These are phyloP conservation scores for Ricordea florida DNA, from an alignment of 92 coral and sea anemone species.

Conservation along the genomic window DNA sequence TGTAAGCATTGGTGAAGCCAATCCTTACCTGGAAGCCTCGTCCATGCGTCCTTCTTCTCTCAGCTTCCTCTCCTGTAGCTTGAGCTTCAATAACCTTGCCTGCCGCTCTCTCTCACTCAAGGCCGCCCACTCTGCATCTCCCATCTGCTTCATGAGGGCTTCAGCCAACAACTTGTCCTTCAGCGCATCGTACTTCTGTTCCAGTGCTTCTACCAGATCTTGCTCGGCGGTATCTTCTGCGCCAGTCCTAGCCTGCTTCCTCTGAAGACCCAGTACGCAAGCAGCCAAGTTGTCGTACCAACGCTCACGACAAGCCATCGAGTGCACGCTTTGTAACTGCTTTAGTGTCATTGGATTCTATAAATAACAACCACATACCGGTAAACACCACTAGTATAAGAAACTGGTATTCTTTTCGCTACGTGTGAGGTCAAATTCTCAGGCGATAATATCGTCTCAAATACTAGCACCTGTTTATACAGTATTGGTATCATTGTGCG, in stretches of 20 bases:
- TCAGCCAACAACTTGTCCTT: constrained; percentile 93
- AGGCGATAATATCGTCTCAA: no score
- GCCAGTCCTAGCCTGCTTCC: constrained; percentile 57
- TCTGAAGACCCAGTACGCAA: constrained; percentile 83
- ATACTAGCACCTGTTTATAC: no score
- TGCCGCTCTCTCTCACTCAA: constrained; percentile 92
- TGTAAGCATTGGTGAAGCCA: no score
- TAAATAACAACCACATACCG: background rate
- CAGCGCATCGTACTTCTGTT: constrained; percentile 94
- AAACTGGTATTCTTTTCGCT: no score
- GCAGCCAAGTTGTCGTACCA: constrained; percentile 99
- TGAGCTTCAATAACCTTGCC: constrained; percentile 78
- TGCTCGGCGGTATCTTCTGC: constrained; percentile 78
- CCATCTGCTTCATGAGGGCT: constrained; percentile 93
- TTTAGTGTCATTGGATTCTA: constrained; percentile 78
- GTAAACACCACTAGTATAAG: no score
- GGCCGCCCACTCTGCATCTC: constrained; percentile 94
- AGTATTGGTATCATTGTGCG: no score
- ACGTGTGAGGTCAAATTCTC: no score
- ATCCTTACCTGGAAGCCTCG: constrained; percentile 88
- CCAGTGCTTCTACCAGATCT: constrained; percentile 94
- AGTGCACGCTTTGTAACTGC: constrained; percentile 90
- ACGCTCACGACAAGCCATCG: constrained; percentile 82
- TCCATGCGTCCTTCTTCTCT: constrained; percentile 93
- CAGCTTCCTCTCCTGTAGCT: constrained; percentile 85